Conservation (phyloP, 2,888 invertebrate species). For the Aphodius sticticus region DNA sequence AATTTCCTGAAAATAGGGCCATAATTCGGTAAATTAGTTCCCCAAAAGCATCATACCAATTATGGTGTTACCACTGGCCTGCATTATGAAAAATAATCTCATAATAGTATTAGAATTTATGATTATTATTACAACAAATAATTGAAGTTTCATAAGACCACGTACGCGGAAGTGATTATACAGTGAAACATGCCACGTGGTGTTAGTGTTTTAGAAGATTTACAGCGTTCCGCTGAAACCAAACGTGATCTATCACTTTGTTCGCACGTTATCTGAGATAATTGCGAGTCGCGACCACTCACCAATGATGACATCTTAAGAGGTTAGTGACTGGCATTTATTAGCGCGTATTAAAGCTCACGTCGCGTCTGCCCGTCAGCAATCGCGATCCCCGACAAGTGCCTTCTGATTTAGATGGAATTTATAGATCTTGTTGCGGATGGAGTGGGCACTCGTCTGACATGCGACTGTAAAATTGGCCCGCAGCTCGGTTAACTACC, state of each 20-base stretch:
- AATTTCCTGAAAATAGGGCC: too few relatives aligned
- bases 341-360: slow-evolving; percentile 13
- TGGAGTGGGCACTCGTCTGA: neutral
- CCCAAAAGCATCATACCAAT: too few relatives aligned
- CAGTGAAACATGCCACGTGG: neutral
- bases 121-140: neutral
- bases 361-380: neutral
- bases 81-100: too few relatives aligned
- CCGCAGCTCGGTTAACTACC: slow-evolving; percentile 17
- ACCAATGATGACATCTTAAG: slow-evolving; percentile 1
- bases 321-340: slow-evolving; percentile 15
- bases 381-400: neutral
- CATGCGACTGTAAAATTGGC: slow-evolving; percentile 4
- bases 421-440: slow-evolving; percentile 4
- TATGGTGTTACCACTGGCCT: too few relatives aligned
- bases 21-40: too few relatives aligned
- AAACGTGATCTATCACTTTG: slow-evolving; percentile 5
- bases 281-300: slow-evolving; percentile 6
- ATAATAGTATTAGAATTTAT: too few relatives aligned
- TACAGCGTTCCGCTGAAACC: neutral
- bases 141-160: neutral
- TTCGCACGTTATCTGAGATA: neutral
- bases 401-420: slow-evolving; percentile 4
- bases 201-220: neutral
- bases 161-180: neutral